Conservation (phyloP, 2,113 vertebrate species). For the Antigone vipio region DNA sequence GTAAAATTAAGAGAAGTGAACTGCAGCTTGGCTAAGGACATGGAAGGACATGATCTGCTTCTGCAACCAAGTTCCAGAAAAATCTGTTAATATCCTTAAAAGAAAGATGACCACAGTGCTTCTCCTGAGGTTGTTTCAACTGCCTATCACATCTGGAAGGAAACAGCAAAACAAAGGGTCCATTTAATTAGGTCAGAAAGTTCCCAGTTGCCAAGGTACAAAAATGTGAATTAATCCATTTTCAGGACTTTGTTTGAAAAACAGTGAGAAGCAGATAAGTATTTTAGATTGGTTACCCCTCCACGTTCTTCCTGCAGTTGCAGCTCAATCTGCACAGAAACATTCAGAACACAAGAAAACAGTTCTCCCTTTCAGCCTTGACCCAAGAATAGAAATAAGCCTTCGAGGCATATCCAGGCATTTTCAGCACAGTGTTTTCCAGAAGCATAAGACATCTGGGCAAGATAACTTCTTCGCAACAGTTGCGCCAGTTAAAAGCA, state of each 20-base stretch:
- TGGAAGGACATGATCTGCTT: not conserved
- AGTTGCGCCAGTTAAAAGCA: not conserved
- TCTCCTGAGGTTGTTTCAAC: not conserved
- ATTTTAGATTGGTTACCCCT: not conserved
- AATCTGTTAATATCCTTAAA: not conserved
- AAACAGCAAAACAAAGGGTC: slow-evolving; percentile 18
- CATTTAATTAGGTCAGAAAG: slow-evolving; percentile 31
- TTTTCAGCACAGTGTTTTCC: slow-evolving; percentile 28
- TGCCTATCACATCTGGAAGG: slow-evolving; percentile 29
- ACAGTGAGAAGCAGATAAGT: not conserved
- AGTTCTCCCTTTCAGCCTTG: slow-evolving; percentile 33
- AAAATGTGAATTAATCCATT: slow-evolving; percentile 18
- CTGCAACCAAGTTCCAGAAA: not conserved
- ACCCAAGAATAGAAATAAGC: slow-evolving; percentile 16
- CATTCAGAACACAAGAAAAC: not conserved
- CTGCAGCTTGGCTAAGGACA: not conserved
- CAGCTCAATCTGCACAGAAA: not conserved
- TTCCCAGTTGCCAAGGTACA: not conserved
- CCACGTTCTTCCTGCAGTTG: not conserved
- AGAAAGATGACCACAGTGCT: not conserved
- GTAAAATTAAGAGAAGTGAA: not conserved
- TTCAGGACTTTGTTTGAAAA: not conserved
- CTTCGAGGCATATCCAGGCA: not conserved
- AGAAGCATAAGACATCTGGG: not conserved
- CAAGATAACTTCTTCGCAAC: not conserved